A percentile compares a stretch with the other conserved stretches of the same genome.
Conservation (phyloP, 2,888 invertebrate species). For the Heliconius ismenius region DNA sequence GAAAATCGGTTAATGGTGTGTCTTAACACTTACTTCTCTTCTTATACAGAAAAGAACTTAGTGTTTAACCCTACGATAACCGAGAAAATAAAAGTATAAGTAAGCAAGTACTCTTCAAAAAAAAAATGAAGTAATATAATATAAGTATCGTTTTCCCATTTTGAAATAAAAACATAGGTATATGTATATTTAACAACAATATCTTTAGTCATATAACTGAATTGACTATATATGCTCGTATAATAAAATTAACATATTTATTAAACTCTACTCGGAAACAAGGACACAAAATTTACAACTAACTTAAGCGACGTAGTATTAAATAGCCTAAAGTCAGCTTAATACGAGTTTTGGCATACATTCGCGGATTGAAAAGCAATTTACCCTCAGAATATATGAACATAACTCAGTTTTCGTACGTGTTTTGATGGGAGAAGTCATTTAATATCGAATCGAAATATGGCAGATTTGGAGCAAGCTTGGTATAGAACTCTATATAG, state of each 20-base stretch:
- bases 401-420: neutral
- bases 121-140: no score
- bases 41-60: no score
- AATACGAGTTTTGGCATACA: constrained; percentile 25
- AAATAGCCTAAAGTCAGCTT: constrained; percentile 22
- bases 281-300: constrained; percentile 5
- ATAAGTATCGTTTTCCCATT: no score
- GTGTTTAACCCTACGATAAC: no score
- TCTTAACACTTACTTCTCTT: no score
- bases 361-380: constrained; percentile 35
- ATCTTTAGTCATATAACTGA: neutral
- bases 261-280: constrained; percentile 2
- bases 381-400: constrained; percentile 29
- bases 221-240: neutral
- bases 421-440: constrained; percentile 11
- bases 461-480: neutral
- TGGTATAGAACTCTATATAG: neutral
- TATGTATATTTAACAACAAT: neutral
- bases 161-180: no score
- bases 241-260: constrained; percentile 13
- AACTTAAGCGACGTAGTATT: constrained; percentile 8
- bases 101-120: no score
- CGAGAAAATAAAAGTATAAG: no score
- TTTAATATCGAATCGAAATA: neutral
- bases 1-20: no score